phyloP scores from a whole-genome alignment of 2,888 invertebrate genomes.

The Sarcophaga rosellei region DNA sequence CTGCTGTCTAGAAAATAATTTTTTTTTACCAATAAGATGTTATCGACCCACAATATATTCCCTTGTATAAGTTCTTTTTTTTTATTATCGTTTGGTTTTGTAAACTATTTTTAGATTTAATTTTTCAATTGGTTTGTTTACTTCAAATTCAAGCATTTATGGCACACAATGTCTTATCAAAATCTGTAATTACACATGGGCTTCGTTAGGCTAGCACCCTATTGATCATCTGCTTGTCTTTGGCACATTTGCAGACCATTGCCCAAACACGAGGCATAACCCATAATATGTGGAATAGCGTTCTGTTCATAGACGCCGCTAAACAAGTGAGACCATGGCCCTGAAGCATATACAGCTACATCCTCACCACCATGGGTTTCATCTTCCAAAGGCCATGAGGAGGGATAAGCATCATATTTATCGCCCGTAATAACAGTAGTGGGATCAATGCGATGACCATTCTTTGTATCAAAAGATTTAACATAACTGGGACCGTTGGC shows the following conservation, averaged over 20 bases:
- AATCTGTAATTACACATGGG: too few species aligned
- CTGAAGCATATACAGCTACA: constrained; percentile 88
- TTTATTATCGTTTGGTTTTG: neutral
- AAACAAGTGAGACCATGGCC: constrained; percentile 91
- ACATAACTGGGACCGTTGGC: constrained; percentile 88
- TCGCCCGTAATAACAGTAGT: constrained; percentile 71
- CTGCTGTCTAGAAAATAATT: too few species aligned
- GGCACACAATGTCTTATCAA: neutral
- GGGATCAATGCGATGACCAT: constrained; percentile 76
- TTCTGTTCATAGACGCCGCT: constrained; percentile 90
- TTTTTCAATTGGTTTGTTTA: neutral
- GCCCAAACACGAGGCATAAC: constrained; percentile 88
- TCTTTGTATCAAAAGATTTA: constrained; percentile 73
- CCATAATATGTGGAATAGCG: constrained; percentile 89
- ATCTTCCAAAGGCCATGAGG: constrained; percentile 81
- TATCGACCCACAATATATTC: neutral
- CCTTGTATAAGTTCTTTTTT: neutral
- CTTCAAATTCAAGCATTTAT: neutral
- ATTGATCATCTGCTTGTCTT: neutral
- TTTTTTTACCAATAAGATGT: too few species aligned
- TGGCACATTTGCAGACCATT: constrained; percentile 78
- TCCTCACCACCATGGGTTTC: constrained; percentile 92
- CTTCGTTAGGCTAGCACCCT: too few species aligned
- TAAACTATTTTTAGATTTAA: neutral
- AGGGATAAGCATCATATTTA: constrained; percentile 82